Conservation (phyloP, 2,888 invertebrate genomes). For the Morinoia aosen region DNA sequence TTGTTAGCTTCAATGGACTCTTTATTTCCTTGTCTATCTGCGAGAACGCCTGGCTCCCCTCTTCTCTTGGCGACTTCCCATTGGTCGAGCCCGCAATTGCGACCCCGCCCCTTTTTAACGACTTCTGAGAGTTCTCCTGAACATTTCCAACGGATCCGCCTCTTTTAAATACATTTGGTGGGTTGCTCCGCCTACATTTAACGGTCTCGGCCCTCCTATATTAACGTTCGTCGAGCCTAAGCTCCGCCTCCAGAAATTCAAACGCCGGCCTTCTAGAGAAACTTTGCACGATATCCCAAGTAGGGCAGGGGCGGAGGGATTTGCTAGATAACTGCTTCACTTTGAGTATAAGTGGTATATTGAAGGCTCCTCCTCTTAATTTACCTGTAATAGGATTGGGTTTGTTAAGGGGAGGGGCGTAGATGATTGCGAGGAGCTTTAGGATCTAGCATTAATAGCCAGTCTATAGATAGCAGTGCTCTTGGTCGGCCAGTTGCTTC, state of each 20-base stretch:
- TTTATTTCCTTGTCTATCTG: constrained; percentile 35
- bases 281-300: background rate
- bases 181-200: background rate
- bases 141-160: background rate
- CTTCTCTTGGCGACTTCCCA: background rate
- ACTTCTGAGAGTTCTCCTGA: background rate
- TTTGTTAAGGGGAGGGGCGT: constrained; percentile 49
- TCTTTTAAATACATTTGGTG: background rate
- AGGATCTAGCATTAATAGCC: constrained; percentile 54
- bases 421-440: constrained; percentile 43
- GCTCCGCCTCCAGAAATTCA: background rate
- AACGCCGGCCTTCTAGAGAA: background rate
- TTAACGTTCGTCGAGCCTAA: background rate
- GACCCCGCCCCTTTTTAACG: constrained; percentile 25
- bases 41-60: constrained; percentile 15
- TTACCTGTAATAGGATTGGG: constrained; percentile 55
- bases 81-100: background rate
- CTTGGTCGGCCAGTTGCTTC: background rate
- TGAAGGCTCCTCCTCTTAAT: constrained; percentile 45
- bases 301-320: constrained; percentile 16
- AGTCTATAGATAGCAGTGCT: constrained; percentile 54
- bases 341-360: constrained; percentile 15
- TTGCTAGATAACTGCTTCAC: constrained; percentile 31
- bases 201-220: background rate
- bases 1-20: constrained; percentile 51